phyloP scores from a whole-genome alignment of 2,888 invertebrate species.

The Matsumyia berberina region DNA sequence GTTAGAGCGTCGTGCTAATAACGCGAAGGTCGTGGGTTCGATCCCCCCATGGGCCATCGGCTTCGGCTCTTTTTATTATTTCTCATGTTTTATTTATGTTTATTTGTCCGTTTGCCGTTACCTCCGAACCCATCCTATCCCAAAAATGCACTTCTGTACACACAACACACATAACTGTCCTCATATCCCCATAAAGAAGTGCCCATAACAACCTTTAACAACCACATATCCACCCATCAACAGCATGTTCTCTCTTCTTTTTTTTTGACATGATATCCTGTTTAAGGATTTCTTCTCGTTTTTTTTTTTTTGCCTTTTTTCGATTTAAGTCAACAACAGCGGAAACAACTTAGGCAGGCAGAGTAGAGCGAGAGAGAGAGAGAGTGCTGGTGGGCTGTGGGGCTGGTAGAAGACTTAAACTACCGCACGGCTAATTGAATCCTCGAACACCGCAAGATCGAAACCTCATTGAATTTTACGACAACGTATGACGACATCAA shows the following conservation, averaged over 20 bases:
- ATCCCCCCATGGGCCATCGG: constrained; percentile 77
- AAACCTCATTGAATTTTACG: constrained; percentile 71
- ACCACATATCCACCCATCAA: neutral
- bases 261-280: neutral
- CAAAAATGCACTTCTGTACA: neutral
- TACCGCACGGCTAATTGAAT: constrained; percentile 73
- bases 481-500: constrained; percentile 61
- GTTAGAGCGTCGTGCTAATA: constrained; percentile 78
- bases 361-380: neutral
- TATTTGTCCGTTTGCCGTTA: too few relatives aligned
- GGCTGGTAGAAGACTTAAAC: constrained; percentile 34
- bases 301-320: constrained; percentile 11
- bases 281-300: constrained; percentile 1
- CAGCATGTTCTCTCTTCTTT: neutral
- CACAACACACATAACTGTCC: neutral
- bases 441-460: constrained; percentile 74
- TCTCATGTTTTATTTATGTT: too few relatives aligned
- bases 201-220: neutral
- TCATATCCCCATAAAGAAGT: constrained; percentile 1
- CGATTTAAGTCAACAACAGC: constrained; percentile 26
- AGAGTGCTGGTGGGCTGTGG: too few relatives aligned
- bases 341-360: constrained; percentile 36
- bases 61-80: neutral
- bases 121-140: too few relatives aligned
- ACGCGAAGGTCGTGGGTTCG: constrained; percentile 78